Base-by-base conservation (phyloP, 2,888 invertebrate species). In the Athalia rosae region DNA sequence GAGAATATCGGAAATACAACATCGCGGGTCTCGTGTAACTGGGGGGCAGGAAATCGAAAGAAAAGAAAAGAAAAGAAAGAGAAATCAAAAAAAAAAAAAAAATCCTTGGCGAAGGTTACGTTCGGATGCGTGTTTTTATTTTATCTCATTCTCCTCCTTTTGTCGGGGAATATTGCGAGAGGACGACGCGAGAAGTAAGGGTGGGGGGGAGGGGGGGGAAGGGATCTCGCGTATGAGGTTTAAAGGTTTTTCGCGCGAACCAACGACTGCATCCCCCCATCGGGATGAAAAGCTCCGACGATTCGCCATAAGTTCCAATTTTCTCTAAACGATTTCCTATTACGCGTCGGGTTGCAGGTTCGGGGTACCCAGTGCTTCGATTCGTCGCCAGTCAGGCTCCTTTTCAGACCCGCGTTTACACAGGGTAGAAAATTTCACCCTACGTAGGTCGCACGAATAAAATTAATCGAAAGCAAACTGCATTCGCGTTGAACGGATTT, bases 261-360 rank as follows among this genome's bases (percentile, higher is more conserved):
- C 58, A 58, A 71, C 71, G 58, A 56, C 45, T 71, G 71, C 71
- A 71, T 56, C 48, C 45, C 61, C 62, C 58, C 71, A 74, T 74
- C 62, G 74, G 48, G 59, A 50, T 41, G 74, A 74, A 74, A 74
- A 74, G 74, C 74, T 50, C 62, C 58, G 58, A 74, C 74, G 61
- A 61, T 62, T 73, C 59, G 47, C 59, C 58, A 47, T 73, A 59
- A 59, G 74, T 74, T 74, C 62, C 74, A 74, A 74, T 74, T 45
- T 74, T 61, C 45, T 62, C 74, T 74, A 74, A 74, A 74, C 74
- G 74, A 74, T 74, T 74, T 74, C 45, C 74, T 43, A 74, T 13
- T 28, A 28, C 28, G 28, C 28, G 0, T 28, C 2, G 28, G 28
- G 28, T 28, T 28, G 28, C 28, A 28, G 28, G 28, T 28, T 28